Percentiles rank a stretch among this genome's conserved stretches.
Conservation (phyloP, 2,888 invertebrate species). For the Sinhomidia bicolor region DNA sequence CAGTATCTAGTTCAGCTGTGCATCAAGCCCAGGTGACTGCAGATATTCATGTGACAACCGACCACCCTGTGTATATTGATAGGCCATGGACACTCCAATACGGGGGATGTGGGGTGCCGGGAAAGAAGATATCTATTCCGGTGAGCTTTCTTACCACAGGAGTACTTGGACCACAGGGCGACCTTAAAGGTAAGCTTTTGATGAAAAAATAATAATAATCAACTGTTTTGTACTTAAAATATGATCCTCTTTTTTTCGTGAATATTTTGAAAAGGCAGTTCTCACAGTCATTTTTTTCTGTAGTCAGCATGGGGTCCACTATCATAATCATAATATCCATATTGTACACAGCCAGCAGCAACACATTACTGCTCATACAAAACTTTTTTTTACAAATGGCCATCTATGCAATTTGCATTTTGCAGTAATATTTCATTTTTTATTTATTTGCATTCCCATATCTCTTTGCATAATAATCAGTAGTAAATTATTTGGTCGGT, state of each 20-base stretch:
- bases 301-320: slow-evolving; percentile 49
- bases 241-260: not conserved
- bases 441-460: slow-evolving; percentile 20
- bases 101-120: slow-evolving; percentile 80
- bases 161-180: slow-evolving; percentile 63
- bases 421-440: slow-evolving; percentile 54
- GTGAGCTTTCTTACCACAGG: slow-evolving; percentile 75
- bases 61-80: slow-evolving; percentile 80
- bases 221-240: not conserved
- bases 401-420: slow-evolving; percentile 57
- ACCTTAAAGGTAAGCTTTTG: slow-evolving; percentile 72
- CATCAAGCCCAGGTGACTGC: slow-evolving; percentile 75
- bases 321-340: slow-evolving; percentile 25
- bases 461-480: slow-evolving; percentile 19
- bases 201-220: not conserved
- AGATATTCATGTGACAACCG: slow-evolving; percentile 77
- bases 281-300: slow-evolving; percentile 50
- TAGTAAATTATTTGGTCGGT: not conserved
- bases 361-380: not conserved
- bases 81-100: slow-evolving; percentile 80
- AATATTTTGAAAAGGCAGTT: slow-evolving; percentile 24
- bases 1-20: slow-evolving; percentile 72
- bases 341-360: not conserved
- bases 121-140: slow-evolving; percentile 79
- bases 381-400: not conserved